A percentile compares a stretch with the other conserved stretches of the same genome.
phyloP scores from a whole-genome alignment of 2,888 invertebrate genomes.

The Trissolcus brochymenae region DNA sequence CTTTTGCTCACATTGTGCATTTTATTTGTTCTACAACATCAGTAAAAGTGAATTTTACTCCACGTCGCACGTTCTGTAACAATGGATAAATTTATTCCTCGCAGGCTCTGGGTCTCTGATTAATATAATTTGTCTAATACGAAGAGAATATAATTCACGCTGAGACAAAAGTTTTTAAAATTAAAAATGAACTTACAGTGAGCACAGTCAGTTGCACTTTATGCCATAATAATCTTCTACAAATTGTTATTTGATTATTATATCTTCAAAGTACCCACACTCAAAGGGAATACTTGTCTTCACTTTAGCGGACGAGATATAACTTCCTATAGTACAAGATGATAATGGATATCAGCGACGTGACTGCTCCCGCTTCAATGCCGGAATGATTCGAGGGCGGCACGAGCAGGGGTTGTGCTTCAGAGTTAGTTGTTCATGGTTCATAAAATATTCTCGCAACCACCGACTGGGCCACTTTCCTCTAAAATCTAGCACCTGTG shows the following conservation, averaged over 20 bases:
- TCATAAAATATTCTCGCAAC: constrained; percentile 70
- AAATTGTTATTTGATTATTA: constrained; percentile 53
- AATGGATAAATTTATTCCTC: too few relatives aligned
- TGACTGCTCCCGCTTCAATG: constrained; percentile 33
- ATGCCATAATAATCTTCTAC: constrained; percentile 11
- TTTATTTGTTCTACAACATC: too few relatives aligned
- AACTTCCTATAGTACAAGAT: constrained; percentile 41
- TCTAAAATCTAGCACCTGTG: constrained; percentile 66
- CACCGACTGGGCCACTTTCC: constrained; percentile 64
- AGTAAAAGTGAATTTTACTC: too few relatives aligned
- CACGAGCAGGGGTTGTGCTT: constrained; percentile 35
- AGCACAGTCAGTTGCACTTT: too few relatives aligned
- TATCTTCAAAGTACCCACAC: constrained; percentile 27
- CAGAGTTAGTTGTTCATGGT: constrained; percentile 59
- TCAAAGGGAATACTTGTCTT: constrained; percentile 46
- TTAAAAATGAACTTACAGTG: too few relatives aligned
- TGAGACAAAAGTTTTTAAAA: too few relatives aligned
- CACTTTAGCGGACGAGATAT: constrained; percentile 19
- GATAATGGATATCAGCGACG: constrained; percentile 58
- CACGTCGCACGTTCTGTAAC: too few relatives aligned
- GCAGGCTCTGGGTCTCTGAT: too few relatives aligned
- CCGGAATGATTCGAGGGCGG: constrained; percentile 47
- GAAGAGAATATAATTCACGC: too few relatives aligned
- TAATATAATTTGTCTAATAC: too few relatives aligned
- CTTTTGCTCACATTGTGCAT: too few relatives aligned